Conservation (phyloP, 2,797 vertebrate species). For the Loriculus beryllinus region DNA sequence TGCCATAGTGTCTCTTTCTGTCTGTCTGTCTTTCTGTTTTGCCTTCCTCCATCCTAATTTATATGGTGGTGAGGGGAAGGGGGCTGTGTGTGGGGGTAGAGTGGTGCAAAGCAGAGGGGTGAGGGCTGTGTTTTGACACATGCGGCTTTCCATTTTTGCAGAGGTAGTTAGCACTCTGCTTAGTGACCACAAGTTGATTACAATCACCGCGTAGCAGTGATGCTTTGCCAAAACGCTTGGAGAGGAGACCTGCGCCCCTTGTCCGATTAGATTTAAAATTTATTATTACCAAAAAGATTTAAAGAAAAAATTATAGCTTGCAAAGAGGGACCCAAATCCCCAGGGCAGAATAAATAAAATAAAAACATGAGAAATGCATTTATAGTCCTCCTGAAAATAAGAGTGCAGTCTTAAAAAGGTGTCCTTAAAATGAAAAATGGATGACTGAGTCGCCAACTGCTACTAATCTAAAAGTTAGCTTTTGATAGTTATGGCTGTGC, state of each 20-base stretch:
- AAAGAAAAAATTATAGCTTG: constrained; percentile 72
- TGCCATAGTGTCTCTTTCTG: constrained; percentile 29
- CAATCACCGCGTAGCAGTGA: neutral
- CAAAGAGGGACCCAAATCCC: constrained; percentile 68
- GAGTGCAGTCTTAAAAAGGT: constrained; percentile 71
- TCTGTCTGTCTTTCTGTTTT: constrained; percentile 21
- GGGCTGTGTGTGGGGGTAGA: neutral
- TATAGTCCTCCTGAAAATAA: constrained; percentile 72
- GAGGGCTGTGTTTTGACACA: constrained; percentile 35
- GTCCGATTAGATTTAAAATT: constrained; percentile 68
- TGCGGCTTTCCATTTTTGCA: constrained; percentile 61
- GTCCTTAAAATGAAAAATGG: constrained; percentile 77
- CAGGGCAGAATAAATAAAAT: constrained; percentile 76
- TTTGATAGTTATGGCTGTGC: constrained; percentile 55
- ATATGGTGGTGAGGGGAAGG: neutral
- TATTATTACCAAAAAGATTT: constrained; percentile 70
- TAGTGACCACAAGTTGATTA: constrained; percentile 71
- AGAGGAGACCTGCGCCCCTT: constrained; percentile 56
- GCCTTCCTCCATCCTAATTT: constrained; percentile 49
- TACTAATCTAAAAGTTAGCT: constrained; percentile 69
- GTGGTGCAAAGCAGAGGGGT: neutral
- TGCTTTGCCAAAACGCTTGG: constrained; percentile 65
- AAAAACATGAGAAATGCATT: constrained; percentile 77
- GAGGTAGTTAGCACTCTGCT: constrained; percentile 61
- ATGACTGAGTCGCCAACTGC: constrained; percentile 65